Evolutionary conservation across 2,113 vertebrate species (phyloP).

Genomic region (Microtus richardsoni): DNA sequence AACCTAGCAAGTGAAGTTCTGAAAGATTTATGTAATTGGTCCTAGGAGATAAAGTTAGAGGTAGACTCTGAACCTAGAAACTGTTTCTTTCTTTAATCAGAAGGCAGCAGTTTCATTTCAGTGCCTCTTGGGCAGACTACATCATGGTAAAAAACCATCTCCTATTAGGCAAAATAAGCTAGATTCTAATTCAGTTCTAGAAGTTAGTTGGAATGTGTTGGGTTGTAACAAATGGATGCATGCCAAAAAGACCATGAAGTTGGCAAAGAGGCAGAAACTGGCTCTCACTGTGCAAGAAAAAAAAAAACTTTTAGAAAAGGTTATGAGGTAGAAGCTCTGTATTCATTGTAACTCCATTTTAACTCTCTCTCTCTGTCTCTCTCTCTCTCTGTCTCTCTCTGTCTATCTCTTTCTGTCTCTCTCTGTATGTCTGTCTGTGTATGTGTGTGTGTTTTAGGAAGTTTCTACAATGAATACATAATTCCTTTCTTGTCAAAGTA

Average conservation of each 20-base stretch:
- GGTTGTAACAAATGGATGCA: constrained; percentile 12
- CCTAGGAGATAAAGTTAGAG: neutral
- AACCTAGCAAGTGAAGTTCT: neutral
- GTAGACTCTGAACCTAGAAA: neutral
- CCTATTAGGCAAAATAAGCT: neutral
- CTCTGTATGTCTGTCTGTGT: too few species aligned
- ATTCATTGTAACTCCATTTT: neutral
- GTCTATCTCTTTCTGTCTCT: too few species aligned
- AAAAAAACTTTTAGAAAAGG: constrained; percentile 26
- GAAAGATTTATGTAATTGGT: neutral
- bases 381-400: too few species aligned
- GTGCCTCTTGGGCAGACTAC: neutral
- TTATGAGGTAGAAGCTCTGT: constrained; percentile 1
- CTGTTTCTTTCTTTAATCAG: neutral
- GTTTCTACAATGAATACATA: neutral
- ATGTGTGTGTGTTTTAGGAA: too few species aligned
- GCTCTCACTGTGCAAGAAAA: neutral
- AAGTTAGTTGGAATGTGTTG: constrained; percentile 39
- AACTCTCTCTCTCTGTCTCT: too few species aligned
- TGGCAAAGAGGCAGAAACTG: constrained; percentile 18
- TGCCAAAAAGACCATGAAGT: neutral
- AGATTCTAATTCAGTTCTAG: neutral
- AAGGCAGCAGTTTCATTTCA: neutral
- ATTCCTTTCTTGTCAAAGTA: neutral
- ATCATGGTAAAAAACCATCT: neutral